Conservation (phyloP, 1,140 invertebrate species). For the Drosophila nannoptera region DNA sequence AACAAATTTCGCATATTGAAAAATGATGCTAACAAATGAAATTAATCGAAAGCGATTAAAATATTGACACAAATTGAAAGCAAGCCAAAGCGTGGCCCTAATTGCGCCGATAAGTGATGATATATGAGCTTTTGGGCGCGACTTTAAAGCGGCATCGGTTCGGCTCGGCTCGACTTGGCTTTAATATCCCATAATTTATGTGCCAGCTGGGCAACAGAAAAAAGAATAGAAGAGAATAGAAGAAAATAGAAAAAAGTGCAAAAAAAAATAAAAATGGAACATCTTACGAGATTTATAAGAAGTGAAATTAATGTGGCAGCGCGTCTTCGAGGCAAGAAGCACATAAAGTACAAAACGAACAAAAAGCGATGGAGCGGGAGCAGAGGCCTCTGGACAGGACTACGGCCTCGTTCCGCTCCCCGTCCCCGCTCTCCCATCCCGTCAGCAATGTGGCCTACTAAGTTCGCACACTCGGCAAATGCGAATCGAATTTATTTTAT, state of each 20-base stretch:
- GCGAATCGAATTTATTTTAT: constrained; percentile 65
- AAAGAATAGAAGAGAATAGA: constrained; percentile 2
- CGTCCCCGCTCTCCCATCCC: background rate
- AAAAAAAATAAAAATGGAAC: constrained; percentile 10
- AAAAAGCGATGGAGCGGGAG: constrained; percentile 14
- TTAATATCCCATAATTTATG: constrained; percentile 56
- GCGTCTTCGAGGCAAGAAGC: constrained; percentile 35
- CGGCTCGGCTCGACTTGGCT: background rate
- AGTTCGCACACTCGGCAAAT: constrained; percentile 42
- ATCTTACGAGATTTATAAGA: constrained; percentile 66
- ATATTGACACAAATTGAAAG: constrained; percentile 68
- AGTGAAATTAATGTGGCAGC: constrained; percentile 73
- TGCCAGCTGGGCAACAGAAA: constrained; percentile 23
- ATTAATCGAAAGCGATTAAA: constrained; percentile 65
- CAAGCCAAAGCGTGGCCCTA: constrained; percentile 16
- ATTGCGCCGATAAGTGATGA: constrained; percentile 50
- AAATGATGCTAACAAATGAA: constrained; percentile 36
- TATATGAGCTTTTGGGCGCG: constrained; percentile 33
- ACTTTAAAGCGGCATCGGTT: constrained; percentile 34
- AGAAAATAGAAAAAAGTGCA: too few relatives aligned
- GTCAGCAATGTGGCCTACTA: background rate
- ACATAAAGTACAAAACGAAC: constrained; percentile 25
- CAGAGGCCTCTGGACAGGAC: constrained; percentile 21
- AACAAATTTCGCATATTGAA: constrained; percentile 39
- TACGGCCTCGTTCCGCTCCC: background rate